These are phyloP conservation scores for Oceanodroma leucorhoa DNA, from an alignment of 2,797 vertebrate species.

Conservation along the genomic window DNA sequence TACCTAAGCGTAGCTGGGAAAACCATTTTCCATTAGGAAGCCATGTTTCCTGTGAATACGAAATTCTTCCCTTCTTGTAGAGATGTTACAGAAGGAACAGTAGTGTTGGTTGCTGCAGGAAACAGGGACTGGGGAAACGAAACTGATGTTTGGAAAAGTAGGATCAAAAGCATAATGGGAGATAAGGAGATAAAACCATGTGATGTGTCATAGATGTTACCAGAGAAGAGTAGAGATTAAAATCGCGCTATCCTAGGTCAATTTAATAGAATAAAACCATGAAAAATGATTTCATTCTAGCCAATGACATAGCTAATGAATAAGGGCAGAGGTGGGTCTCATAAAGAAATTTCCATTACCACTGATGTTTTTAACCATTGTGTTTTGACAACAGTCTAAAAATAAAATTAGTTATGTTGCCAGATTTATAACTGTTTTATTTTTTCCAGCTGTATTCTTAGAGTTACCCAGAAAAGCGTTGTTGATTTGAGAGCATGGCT, in stretches of 20 bases:
- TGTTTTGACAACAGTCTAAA: conserved; percentile 36
- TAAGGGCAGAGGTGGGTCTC: conserved; percentile 14
- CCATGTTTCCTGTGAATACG: not conserved
- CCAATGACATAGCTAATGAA: not conserved
- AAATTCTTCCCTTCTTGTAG: not conserved
- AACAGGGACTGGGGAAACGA: not conserved
- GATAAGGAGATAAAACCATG: not conserved
- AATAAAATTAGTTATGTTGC: not conserved
- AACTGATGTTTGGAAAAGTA: not conserved
- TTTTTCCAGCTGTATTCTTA: conserved; percentile 14
- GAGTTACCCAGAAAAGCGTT: not conserved
- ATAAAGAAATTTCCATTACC: conserved; percentile 44
- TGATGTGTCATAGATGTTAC: not conserved
- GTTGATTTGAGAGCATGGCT: not conserved
- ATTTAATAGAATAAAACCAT: not conserved
- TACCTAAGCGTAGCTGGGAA: not conserved
- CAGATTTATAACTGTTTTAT: not conserved
- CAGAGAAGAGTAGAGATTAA: not conserved
- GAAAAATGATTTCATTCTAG: not conserved
- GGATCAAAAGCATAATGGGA: not conserved
- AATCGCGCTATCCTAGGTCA: not conserved
- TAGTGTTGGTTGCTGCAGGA: not conserved
- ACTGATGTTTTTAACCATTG: not conserved
- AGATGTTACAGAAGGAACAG: not conserved
- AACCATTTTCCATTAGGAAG: not conserved